These are phyloP conservation scores for Syndactyla subalaris DNA, from an alignment of 2,797 vertebrate genomes.

Conservation along the genomic window DNA sequence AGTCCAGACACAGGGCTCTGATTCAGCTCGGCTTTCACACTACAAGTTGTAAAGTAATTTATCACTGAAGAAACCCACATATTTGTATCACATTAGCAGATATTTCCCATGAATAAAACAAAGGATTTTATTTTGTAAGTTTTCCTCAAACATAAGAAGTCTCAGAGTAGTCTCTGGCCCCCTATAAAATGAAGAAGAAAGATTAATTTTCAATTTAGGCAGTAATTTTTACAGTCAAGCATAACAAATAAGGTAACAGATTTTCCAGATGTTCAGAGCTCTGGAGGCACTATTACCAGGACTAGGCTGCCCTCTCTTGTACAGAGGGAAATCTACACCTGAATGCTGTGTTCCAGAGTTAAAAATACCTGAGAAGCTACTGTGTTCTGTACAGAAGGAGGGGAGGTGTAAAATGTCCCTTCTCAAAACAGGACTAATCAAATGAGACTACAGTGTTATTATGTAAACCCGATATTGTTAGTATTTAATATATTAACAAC, in stretches of 20 bases:
- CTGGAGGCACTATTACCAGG: not conserved
- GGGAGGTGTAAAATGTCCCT: not conserved
- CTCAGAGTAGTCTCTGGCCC: not conserved
- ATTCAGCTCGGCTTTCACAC: conserved; percentile 55
- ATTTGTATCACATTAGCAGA: conserved; percentile 45
- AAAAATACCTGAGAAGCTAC: not conserved
- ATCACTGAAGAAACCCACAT: conserved; percentile 37
- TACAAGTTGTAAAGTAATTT: conserved; percentile 47
- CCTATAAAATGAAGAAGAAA: conserved; percentile 57
- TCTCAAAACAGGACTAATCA: not conserved
- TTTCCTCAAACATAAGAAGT: conserved; percentile 6
- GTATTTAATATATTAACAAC: not conserved
- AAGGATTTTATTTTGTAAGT: conserved; percentile 57
- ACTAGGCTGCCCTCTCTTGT: conserved; percentile 60
- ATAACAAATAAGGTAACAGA: conserved; percentile 46
- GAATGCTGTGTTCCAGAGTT: not conserved
- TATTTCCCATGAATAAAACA: conserved; percentile 56
- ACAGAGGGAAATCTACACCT: not conserved
- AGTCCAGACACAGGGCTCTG: conserved; percentile 29
- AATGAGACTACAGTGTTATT: not conserved
- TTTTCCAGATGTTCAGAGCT: conserved; percentile 31
- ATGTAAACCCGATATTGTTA: not conserved
- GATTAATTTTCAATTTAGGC: conserved; percentile 58
- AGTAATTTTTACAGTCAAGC: conserved; percentile 46
- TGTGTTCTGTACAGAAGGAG: not conserved